A percentile compares a stretch with the other conserved stretches of the same genome.
Conservation (phyloP, 2,113 vertebrate genomes). For the Dicaeum eximium region DNA sequence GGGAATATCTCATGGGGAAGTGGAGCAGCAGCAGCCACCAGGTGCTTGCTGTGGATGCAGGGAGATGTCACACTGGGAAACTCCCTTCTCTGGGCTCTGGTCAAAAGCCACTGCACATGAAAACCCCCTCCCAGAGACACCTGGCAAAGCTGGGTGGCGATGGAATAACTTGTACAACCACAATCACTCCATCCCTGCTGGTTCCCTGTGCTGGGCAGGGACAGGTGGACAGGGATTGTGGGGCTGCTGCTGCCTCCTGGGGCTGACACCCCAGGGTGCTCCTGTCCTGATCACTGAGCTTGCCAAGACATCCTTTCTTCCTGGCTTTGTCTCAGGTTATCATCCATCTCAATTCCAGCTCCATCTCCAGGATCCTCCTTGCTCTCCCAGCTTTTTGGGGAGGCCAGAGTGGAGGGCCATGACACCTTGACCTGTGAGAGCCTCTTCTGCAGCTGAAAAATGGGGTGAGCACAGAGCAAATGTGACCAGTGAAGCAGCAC, state of each 20-base stretch:
- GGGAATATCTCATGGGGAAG: background rate
- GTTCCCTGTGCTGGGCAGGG: background rate
- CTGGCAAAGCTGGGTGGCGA: background rate
- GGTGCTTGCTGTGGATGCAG: fast-evolving
- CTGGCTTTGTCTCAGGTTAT: background rate
- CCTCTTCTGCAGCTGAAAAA: background rate
- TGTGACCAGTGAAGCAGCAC: background rate
- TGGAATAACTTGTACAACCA: background rate
- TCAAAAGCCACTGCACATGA: fast-evolving
- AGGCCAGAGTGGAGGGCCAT: fast-evolving
- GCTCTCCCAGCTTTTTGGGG: background rate
- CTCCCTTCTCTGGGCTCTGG: background rate
- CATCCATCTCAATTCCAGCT: background rate
- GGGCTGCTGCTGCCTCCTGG: background rate
- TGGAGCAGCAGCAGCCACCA: background rate
- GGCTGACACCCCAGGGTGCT: background rate
- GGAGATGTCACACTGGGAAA: background rate
- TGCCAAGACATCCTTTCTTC: background rate
- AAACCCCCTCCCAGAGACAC: background rate
- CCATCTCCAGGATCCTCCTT: background rate
- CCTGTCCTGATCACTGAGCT: background rate
- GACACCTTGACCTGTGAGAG: background rate
- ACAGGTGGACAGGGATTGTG: background rate
- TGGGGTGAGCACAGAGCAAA: background rate
- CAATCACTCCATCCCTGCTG: fast-evolving